phyloP scores from a whole-genome alignment of 1,140 invertebrate species.

The Drosophila sturtevanti region DNA sequence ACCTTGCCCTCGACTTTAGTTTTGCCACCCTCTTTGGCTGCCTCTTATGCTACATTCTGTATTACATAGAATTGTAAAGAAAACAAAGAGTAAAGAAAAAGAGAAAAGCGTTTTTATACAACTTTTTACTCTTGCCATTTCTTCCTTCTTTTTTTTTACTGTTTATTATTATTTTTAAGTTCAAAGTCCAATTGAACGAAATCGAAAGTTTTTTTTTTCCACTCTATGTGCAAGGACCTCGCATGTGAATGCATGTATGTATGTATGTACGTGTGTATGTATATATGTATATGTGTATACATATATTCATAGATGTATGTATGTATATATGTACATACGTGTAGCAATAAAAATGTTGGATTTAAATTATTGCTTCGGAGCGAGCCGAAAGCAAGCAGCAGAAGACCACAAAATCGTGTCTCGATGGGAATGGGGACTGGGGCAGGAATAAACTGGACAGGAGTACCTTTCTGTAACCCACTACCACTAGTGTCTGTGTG shows the following conservation, averaged over 20 bases:
- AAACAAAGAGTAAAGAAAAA: conserved; percentile 7
- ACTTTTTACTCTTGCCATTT: conserved; percentile 65
- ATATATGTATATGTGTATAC: not conserved
- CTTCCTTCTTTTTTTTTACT: conserved; percentile 61
- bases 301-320: conserved; percentile 1
- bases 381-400: conserved; percentile 58
- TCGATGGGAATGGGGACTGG: conserved; percentile 28
- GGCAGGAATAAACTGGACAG: conserved; percentile 28
- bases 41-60: conserved; percentile 3
- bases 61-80: conserved; percentile 5
- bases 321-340: conserved; percentile 58
- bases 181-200: conserved; percentile 77
- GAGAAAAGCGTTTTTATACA: conserved; percentile 46
- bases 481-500: conserved; percentile 63
- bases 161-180: conserved; percentile 74
- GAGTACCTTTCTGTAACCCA: conserved; percentile 58
- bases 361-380: conserved; percentile 78
- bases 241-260: conserved; percentile 2
- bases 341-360: conserved; percentile 79
- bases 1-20: conserved; percentile 5
- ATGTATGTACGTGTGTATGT: not conserved
- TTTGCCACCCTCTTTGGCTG: not conserved
- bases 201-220: conserved; percentile 72
- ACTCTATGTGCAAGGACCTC: conserved; percentile 22
- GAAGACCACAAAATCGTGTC: conserved; percentile 61